These are phyloP conservation scores for Dryocosmus kuriphilus DNA, from an alignment of 2,888 invertebrate species.

Conservation along the genomic window DNA sequence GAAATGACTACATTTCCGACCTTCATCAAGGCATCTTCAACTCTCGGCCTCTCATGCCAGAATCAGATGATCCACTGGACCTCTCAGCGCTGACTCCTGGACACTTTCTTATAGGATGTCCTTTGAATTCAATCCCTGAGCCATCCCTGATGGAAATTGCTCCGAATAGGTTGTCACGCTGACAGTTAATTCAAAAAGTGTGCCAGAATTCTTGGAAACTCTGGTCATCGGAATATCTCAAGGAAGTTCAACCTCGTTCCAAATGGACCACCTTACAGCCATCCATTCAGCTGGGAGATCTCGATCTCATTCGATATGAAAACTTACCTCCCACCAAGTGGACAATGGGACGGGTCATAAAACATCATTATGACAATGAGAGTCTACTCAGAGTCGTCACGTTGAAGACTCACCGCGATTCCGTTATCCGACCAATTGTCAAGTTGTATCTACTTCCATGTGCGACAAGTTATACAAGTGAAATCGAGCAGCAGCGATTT, in stretches of 20 bases:
- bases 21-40: no score
- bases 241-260: slow-evolving; percentile 55
- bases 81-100: no score
- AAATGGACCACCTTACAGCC: slow-evolving; percentile 50
- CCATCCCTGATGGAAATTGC: slow-evolving; percentile 50
- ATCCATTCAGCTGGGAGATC: neutral
- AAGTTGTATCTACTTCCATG: no score
- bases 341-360: neutral
- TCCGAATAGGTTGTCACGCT: slow-evolving; percentile 51
- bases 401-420: no score
- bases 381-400: neutral
- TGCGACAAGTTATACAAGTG: no score
- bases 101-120: no score
- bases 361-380: neutral
- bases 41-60: neutral
- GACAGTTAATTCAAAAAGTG: slow-evolving; percentile 56
- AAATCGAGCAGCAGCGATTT: no score
- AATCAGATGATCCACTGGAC: no score
- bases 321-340: neutral
- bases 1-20: no score
- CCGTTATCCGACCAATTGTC: no score
- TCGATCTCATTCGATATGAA: neutral
- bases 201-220: slow-evolving; percentile 56
- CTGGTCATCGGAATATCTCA: slow-evolving; percentile 60
- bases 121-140: no score